These are phyloP conservation scores for Thalpophila matura DNA, from an alignment of 2,888 invertebrate species.

Conservation along the genomic window DNA sequence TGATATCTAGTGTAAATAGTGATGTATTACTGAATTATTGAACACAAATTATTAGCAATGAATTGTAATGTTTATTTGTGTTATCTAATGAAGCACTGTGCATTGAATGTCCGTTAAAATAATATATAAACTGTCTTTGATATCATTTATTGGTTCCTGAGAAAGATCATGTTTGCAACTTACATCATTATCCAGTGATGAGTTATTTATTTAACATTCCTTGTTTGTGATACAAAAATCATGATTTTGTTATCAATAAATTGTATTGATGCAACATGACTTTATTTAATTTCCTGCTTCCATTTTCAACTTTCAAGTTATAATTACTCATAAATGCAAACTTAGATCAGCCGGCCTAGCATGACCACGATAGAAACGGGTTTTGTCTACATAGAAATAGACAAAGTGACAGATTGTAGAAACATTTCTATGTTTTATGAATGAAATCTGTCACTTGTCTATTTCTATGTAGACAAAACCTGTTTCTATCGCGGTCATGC, in stretches of 20 bases:
- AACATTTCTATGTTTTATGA: too few species aligned
- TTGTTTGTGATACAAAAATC: constrained; percentile 59
- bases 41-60: constrained; percentile 58
- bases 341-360: too few species aligned
- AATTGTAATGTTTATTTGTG: constrained; percentile 35
- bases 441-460: too few species aligned
- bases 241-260: constrained; percentile 72
- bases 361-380: too few species aligned
- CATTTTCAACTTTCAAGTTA: neutral
- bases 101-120: constrained; percentile 47
- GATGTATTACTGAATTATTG: constrained; percentile 62
- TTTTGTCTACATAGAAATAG: too few species aligned
- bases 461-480: too few species aligned
- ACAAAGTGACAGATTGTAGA: too few species aligned
- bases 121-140: constrained; percentile 45
- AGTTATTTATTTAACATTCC: constrained; percentile 51
- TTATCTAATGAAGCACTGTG: constrained; percentile 53
- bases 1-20: constrained; percentile 73
- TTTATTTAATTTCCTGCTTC: constrained; percentile 23
- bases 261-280: constrained; percentile 66
- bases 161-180: constrained; percentile 51
- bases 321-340: too few species aligned
- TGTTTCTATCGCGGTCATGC: too few species aligned
- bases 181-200: constrained; percentile 38
- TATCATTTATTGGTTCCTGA: constrained; percentile 46